Conservation (phyloP, 2,888 invertebrate species). For the Tuberolachnus salignus region DNA sequence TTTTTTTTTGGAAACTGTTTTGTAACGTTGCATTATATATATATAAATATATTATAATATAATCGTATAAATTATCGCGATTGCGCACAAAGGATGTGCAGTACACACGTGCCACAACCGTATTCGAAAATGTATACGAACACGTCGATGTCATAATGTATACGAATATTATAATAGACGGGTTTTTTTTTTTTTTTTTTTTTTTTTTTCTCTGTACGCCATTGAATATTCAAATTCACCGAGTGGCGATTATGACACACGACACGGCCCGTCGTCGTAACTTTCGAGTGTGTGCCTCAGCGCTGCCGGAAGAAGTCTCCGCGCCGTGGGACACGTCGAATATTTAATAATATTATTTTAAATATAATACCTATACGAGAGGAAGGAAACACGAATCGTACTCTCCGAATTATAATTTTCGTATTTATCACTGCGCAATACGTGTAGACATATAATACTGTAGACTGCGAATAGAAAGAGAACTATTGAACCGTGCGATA, state of each 20-base stretch:
- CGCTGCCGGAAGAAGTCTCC: conserved; percentile 22
- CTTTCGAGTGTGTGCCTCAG: neutral
- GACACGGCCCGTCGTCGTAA: neutral
- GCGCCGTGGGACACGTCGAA: neutral
- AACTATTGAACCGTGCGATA: no score
- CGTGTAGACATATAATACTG: no score
- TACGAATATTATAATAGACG: conserved; percentile 17
- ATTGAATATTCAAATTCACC: conserved; percentile 33
- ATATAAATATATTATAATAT: neutral
- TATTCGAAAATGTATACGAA: neutral
- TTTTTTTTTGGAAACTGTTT: conserved; percentile 14
- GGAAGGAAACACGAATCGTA: neutral
- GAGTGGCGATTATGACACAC: neutral
- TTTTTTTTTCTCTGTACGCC: conserved; percentile 1
- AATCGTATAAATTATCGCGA: conserved; percentile 11
- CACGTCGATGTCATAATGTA: neutral
- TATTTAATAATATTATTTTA: neutral
- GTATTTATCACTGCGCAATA: no score
- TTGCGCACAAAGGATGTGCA: conserved; percentile 21
- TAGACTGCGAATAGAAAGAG: no score
- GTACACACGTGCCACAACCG: conserved; percentile 24
- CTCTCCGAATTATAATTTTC: no score
- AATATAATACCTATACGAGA: neutral
- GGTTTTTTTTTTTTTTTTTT: conserved; percentile 1
- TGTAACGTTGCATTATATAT: neutral